Evolutionary conservation across 1,140 invertebrate species (phyloP).

Genomic region (Amphibalanus amphitrite): DNA sequence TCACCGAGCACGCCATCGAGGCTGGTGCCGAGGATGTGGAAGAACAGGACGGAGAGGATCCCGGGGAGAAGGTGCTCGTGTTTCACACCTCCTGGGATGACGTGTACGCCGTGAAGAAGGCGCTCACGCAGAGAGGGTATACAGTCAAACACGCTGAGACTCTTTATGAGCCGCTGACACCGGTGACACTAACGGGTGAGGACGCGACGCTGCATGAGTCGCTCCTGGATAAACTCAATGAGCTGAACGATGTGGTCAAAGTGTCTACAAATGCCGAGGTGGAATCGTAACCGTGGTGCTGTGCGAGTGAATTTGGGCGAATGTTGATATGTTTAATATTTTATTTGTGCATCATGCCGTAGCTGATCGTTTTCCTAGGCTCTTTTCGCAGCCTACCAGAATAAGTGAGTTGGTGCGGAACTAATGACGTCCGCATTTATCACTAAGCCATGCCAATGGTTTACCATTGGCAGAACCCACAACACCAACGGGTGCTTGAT

Average conservation of each 20-base stretch:
- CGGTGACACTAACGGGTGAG: background rate
- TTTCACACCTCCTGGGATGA: slow-evolving; percentile 6
- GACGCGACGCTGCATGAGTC: background rate
- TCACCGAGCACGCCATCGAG: slow-evolving; percentile 41
- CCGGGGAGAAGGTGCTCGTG: slow-evolving; percentile 23
- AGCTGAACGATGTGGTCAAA: slow-evolving; percentile 10
- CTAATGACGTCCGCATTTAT: too few relatives aligned
- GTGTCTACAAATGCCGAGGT: slow-evolving; percentile 2
- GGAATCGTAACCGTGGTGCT: background rate
- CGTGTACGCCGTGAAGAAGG: slow-evolving; percentile 7
- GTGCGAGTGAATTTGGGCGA: background rate
- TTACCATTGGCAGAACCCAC: too few relatives aligned
- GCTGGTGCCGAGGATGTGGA: slow-evolving; percentile 41
- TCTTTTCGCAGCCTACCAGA: too few relatives aligned
- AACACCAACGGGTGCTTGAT: too few relatives aligned
- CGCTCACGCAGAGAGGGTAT: background rate
- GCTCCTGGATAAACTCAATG: slow-evolving; percentile 5
- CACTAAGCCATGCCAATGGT: too few relatives aligned
- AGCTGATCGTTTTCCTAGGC: too few relatives aligned
- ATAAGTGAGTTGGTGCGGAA: too few relatives aligned
- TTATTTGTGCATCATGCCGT: too few relatives aligned
- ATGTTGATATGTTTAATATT: too few relatives aligned
- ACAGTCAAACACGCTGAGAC: background rate
- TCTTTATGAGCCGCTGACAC: background rate
- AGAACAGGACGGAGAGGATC: slow-evolving; percentile 27